Evolutionary conservation across 2,113 vertebrate species (phyloP), one percentile per base, ranked within the genome.

Genomic region (Pedetes capensis): DNA sequence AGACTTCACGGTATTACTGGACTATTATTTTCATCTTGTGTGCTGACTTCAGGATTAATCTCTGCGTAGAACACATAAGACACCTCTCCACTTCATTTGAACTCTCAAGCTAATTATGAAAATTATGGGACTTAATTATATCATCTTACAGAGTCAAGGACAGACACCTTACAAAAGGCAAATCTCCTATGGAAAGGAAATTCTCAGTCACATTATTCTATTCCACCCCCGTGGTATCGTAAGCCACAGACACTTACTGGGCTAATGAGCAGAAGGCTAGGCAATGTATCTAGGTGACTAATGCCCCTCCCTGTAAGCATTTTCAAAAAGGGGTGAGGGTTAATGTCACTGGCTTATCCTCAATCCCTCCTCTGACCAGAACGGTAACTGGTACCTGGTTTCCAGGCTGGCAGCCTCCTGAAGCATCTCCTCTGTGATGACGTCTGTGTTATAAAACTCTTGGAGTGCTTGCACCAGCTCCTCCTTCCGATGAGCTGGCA

Each of bases 351-450:
- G 18, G 47, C 18, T 34, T 94, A 61, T 7, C 51, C 82, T 22
- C 76, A 18, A 4, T 20, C 53, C 85, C 23, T 76, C 66, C 63
- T 75, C 75, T 71, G 83, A 71, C 22, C 17, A 68, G 8, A 42
- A 66, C 27, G 22, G 39, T 32, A 27, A 17, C 6, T 12, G 25
- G 22, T 98, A 99, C 99, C 99, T 99, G 12, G 99, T 99, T 98
- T 99, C 99, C 97, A 99, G 94, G 34, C 82, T 93, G 37, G 99
- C 99, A 0, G 99, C 99, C 89, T 98, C 98, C 94, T 99, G 98
- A 55, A 99, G 98, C 82, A 98, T 98, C 94, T 99, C 98, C 0
- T 97, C 87, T 0, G 98, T 99, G 95, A 99, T 91, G 1, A 44
- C 37, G 32, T 98, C 93, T 27, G 97, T 86, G 74, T 89, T 92